Conservation (phyloP, 2,113 vertebrate genomes). For the Platanista minor region DNA sequence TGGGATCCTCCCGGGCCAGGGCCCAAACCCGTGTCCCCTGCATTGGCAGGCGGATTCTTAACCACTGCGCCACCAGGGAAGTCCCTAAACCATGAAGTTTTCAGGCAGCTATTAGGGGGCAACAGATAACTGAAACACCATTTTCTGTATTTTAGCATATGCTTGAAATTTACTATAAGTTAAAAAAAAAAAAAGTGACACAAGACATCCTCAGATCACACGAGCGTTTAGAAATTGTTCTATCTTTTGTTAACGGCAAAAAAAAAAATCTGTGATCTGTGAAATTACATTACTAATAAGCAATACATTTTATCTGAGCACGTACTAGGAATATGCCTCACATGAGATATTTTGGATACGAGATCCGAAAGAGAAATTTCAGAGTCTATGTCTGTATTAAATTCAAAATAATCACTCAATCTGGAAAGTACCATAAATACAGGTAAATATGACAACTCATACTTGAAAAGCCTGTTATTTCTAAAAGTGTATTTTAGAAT, state of each 20-base stretch:
- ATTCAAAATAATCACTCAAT: not conserved
- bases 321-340: not conserved
- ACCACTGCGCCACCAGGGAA: too few species aligned
- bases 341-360: not conserved
- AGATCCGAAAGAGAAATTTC: slow-evolving; percentile 3
- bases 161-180: not conserved
- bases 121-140: not conserved
- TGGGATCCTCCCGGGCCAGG: too few species aligned
- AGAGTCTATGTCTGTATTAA: not conserved
- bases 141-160: not conserved
- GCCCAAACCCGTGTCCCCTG: too few species aligned
- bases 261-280: not conserved
- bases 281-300: not conserved
- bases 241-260: not conserved
- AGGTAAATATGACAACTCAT: slow-evolving; percentile 5
- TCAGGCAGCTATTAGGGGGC: not conserved
- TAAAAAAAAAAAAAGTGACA: not conserved
- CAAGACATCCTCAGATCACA: not conserved
- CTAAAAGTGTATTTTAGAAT: not conserved
- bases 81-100: not conserved
- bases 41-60: too few species aligned
- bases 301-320: slow-evolving; percentile 1
- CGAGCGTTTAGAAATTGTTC: not conserved
- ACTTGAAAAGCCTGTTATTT: not conserved
- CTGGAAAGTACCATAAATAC: not conserved